Evolutionary conservation across 2,113 vertebrate genomes (phyloP), one percentile per base, ranked within the genome.

Genomic region (Ariopsis seemanni): DNA sequence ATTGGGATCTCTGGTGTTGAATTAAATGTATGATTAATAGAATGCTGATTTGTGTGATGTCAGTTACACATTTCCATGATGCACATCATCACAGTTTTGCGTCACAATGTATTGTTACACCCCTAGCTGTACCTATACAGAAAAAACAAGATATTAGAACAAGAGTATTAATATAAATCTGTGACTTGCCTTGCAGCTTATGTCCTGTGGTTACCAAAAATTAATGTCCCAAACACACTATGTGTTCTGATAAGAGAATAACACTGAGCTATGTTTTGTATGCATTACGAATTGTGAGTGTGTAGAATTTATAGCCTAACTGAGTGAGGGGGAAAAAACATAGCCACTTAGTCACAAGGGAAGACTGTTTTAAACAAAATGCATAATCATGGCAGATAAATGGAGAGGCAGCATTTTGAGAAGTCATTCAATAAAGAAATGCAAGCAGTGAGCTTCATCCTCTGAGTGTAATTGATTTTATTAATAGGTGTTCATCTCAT

Each of bases 401-500:
- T 62, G 69, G 22, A 22, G 42, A 67, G 75, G 62, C 57, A 34
- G 11, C 22, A 83, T 83, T 74, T 15, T 50, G 55, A 22, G 5
- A 62, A 30, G 42, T 71, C 63, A 22, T 34, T 60, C 7, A 71
- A 1, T 63, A 53, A 50, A 20, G 30, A 81, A 86, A 17, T 48
- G 1, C 62, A 62, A 30, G 55, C 85, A 60, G 48, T 27, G 60
- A 82, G 65, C 42, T 30, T 62, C 10, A 83, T 87, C 57, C 67
- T 48, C 55, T 65, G 65, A 75, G 77, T 53, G 71, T 75, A 75
- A 89, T 85, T 89, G 57, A 53, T 84, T 87, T 87, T 89, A 85
- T 85, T 89, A 87, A 85, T 87, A 89, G 77, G 77, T 74, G 34
- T 85, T 87, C 57, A 79, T 87, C 74, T 79, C 63, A 84, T 89